phyloP scores from a whole-genome alignment of 2,113 vertebrate genomes.

The Corythoichthys haematopterus region DNA sequence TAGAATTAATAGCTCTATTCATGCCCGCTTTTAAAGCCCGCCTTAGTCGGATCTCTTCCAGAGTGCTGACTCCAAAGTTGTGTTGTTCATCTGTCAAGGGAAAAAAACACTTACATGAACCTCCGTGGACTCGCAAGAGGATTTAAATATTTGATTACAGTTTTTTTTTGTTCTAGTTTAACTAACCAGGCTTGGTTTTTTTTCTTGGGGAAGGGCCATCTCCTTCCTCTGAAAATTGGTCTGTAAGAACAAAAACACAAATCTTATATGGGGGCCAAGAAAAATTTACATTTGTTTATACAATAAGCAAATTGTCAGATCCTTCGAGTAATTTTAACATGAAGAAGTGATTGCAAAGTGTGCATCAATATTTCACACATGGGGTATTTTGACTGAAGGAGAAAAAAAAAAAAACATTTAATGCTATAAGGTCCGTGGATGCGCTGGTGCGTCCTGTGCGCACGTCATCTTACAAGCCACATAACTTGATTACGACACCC shows the following conservation, averaged over 20 bases:
- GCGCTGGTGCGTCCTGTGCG: no score
- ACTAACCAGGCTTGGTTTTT: conserved; percentile 71
- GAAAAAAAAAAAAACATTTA: conserved; percentile 1
- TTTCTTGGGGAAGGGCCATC: conserved; percentile 83
- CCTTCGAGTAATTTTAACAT: neutral
- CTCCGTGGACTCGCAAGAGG: neutral
- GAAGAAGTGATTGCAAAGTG: neutral
- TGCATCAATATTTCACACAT: neutral
- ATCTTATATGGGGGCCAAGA: neutral
- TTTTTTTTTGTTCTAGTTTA: neutral
- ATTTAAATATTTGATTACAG: neutral
- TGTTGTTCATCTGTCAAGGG: conserved; percentile 73
- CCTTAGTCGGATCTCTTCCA: conserved; percentile 85
- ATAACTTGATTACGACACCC: no score
- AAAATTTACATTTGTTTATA: neutral
- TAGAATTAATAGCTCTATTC: conserved; percentile 73
- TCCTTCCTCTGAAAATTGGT: conserved; percentile 92
- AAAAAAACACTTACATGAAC: neutral
- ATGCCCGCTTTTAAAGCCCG: conserved; percentile 85
- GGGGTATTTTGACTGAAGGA: no score
- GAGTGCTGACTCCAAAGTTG: conserved; percentile 88
- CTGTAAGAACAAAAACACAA: conserved; percentile 60
- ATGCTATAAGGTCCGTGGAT: no score
- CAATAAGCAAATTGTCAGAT: neutral
- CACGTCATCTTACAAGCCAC: no score